A percentile compares a stretch with the other conserved stretches of the same genome.
These are phyloP conservation scores for Mya arenaria DNA, from an alignment of 1,140 invertebrate species.

Conservation along the genomic window DNA sequence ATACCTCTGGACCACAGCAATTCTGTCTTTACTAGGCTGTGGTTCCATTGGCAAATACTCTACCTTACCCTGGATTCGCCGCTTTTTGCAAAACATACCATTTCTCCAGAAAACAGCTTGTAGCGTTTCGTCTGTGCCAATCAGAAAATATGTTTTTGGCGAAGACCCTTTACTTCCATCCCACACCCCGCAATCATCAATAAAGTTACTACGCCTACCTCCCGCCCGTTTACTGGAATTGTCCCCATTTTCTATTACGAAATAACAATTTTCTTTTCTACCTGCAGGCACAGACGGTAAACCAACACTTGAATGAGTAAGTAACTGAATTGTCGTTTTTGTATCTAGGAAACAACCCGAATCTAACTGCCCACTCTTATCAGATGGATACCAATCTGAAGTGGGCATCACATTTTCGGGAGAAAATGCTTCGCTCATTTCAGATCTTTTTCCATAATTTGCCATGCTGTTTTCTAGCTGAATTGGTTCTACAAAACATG, in stretches of 20 bases:
- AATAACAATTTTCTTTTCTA: constrained; percentile 48
- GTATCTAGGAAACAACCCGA: too few relatives aligned
- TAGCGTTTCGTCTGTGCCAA: background rate
- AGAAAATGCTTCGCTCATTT: too few relatives aligned
- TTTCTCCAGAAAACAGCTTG: constrained; percentile 5
- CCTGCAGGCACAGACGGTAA: too few relatives aligned
- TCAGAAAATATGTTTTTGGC: constrained; percentile 38
- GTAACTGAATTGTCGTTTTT: too few relatives aligned
- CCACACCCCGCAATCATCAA: constrained; percentile 59
- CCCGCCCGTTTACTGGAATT: constrained; percentile 18
- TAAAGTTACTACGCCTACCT: constrained; percentile 31
- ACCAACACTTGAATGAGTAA: too few relatives aligned
- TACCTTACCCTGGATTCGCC: background rate
- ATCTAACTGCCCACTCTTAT: too few relatives aligned
- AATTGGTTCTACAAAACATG: too few relatives aligned
- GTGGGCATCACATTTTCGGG: too few relatives aligned
- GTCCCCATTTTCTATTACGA: constrained; percentile 43
- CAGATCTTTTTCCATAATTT: too few relatives aligned
- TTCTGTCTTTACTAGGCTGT: background rate
- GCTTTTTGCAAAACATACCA: background rate
- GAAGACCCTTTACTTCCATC: constrained; percentile 6
- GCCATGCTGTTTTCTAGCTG: too few relatives aligned
- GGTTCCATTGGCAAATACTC: constrained; percentile 35
- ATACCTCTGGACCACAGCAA: constrained; percentile 1
- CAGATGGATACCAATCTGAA: too few relatives aligned